phyloP scores from a whole-genome alignment of 2,888 invertebrate species.

The Heterodera filipjevi region DNA sequence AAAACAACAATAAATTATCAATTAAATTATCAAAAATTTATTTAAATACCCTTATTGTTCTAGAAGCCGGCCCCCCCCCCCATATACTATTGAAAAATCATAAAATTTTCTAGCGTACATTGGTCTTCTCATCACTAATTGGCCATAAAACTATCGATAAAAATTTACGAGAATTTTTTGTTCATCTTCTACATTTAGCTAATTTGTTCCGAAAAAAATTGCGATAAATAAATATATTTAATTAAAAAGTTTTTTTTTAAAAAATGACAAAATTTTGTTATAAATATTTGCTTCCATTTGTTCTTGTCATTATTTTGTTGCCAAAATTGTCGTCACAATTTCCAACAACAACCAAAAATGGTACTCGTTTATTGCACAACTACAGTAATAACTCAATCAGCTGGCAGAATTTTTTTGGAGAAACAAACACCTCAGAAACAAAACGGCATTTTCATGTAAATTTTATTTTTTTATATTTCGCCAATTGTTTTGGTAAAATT shows the following conservation, averaged over 20 bases:
- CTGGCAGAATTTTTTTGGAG: not conserved
- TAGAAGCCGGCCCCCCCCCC: too few species aligned
- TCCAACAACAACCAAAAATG: not conserved
- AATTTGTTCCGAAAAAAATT: not conserved
- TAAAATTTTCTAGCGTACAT: not conserved
- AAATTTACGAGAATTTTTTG: not conserved
- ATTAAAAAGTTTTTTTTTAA: not conserved
- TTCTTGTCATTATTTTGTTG: not conserved
- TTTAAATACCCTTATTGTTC: too few species aligned
- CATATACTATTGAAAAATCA: too few species aligned
- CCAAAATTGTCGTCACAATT: not conserved
- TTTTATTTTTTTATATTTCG: not conserved
- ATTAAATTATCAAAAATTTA: too few species aligned
- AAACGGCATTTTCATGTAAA: slow-evolving; percentile 12
- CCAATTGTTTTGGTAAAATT: not conserved
- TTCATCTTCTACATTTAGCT: not conserved
- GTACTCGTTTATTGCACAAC: not conserved
- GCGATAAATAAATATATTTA: too few species aligned
- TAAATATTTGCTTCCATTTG: not conserved
- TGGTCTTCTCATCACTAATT: not conserved
- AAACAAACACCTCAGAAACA: not conserved
- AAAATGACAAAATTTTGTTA: not conserved
- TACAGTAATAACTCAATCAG: not conserved
- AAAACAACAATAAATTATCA: too few species aligned
- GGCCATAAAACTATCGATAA: too few species aligned